These are phyloP conservation scores for Otus sunia DNA, from an alignment of 2,113 vertebrate genomes.

Conservation along the genomic window DNA sequence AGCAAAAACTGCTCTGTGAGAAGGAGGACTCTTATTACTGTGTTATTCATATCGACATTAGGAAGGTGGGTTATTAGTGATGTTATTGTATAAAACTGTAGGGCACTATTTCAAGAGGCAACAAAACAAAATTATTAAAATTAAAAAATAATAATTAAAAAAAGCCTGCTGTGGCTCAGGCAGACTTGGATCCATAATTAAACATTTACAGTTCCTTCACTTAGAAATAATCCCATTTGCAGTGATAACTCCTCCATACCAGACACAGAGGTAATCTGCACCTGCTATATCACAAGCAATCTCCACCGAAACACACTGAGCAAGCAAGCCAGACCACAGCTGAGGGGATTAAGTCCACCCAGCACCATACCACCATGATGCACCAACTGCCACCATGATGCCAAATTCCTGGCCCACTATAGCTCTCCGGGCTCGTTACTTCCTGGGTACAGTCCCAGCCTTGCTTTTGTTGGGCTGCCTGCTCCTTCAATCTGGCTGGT, in stretches of 20 bases:
- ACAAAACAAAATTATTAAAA: background rate
- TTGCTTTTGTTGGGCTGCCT: background rate
- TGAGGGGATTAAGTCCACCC: background rate
- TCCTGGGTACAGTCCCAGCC: rapidly evolving
- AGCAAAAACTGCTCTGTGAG: background rate
- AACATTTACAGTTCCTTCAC: background rate
- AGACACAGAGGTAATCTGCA: background rate
- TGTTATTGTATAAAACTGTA: background rate
- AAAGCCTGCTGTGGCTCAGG: background rate
- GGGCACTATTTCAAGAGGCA: background rate
- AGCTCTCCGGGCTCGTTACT: background rate
- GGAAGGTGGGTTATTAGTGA: background rate
- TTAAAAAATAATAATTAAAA: too few relatives aligned
- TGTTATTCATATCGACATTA: background rate
- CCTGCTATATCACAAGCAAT: background rate
- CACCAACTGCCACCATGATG: too few relatives aligned
- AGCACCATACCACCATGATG: rapidly evolving
- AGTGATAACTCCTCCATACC: background rate
- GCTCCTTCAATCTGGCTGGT: background rate
- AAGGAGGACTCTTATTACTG: background rate
- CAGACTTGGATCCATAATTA: background rate
- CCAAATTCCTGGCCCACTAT: background rate
- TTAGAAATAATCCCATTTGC: background rate
- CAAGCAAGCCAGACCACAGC: background rate
- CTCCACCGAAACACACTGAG: background rate